Evolutionary conservation across 2,888 invertebrate species (phyloP), one percentile per base, ranked within the genome.

Genomic region (Lagria hirta): DNA sequence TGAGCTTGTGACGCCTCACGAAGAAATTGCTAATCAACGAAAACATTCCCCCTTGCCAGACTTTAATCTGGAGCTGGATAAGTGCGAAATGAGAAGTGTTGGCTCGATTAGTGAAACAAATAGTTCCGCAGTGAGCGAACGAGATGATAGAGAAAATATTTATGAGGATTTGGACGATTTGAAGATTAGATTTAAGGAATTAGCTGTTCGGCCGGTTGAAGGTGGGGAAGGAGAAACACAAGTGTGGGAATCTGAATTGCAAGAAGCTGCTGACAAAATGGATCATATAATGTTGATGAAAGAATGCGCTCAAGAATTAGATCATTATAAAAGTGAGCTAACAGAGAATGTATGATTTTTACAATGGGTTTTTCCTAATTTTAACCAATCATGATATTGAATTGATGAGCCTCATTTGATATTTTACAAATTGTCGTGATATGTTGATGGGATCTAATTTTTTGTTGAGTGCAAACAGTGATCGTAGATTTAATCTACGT

Each of bases 191-290:
- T 82, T 86, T 1, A 81, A 85, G 64, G 84, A 86, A 58, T 71
- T 88, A 14, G 84, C 85, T 0, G 77, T 83, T 2, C 80, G 87
- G 49, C 87, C 87, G 0, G 83, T 85, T 8, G 86, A 87, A 61
- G 84, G 83, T 11, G 85, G 84, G 53, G 79, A 79, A 48, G 83
- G 81, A 2, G 82, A 83, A 45, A 75, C 76, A 48, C 80, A 80
- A 37, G 77, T 81, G 1, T 88, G 88, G 88, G 87, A 87, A 46
- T 73, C 81, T 17, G 88, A 88, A 62, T 66, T 88, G 4, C 86
- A 85, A 2, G 21, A 34, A 17, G 34, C 48, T 7, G 43, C 36
- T 8, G 34, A 48, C 3, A 43, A 43, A 23, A 28, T 48, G 26
- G 48, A 48, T 28, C 48, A 48, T 18, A 38, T 48, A 29, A 38